Percentiles rank a stretch among this genome's conserved stretches.
These are phyloP conservation scores for Epizoanthus fatuus DNA, from an alignment of 92 coral and sea anemone genomes.

Conservation along the genomic window DNA sequence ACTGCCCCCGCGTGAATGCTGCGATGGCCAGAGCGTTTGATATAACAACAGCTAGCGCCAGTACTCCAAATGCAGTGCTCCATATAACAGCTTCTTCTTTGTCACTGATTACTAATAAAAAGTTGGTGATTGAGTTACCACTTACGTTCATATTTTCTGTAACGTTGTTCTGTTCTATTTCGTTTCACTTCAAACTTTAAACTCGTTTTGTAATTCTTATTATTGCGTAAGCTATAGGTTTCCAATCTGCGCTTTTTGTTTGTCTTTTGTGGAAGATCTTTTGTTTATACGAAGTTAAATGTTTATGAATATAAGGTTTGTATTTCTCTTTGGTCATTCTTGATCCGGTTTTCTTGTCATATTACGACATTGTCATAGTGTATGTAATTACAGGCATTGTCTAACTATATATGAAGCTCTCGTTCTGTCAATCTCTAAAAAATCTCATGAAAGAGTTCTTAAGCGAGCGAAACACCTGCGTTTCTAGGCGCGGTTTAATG, in stretches of 20 bases:
- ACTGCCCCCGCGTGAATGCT: constrained; percentile 46
- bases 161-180: background rate
- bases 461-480: too few relatives aligned
- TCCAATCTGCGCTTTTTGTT: constrained; percentile 3
- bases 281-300: constrained; percentile 1
- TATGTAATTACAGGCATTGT: constrained; percentile 17
- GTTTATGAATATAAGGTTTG: background rate
- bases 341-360: constrained; percentile 27
- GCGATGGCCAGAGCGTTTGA: constrained; percentile 55
- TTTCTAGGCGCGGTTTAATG: too few relatives aligned
- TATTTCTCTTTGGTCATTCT: constrained; percentile 6
- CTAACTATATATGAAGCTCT: background rate
- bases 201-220: background rate
- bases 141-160: background rate
- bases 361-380: background rate
- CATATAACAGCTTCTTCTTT: constrained; percentile 4
- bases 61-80: constrained; percentile 36
- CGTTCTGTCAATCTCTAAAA: too few relatives aligned
- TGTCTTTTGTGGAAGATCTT: background rate
- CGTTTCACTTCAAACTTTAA: background rate
- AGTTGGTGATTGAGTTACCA: too few relatives aligned
- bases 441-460: too few relatives aligned
- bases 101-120: background rate
- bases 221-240: background rate
- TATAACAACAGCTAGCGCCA: constrained; percentile 31